Evolutionary conservation across 1,140 invertebrate genomes (phyloP).

Genomic region (Aphis gossypii): DNA sequence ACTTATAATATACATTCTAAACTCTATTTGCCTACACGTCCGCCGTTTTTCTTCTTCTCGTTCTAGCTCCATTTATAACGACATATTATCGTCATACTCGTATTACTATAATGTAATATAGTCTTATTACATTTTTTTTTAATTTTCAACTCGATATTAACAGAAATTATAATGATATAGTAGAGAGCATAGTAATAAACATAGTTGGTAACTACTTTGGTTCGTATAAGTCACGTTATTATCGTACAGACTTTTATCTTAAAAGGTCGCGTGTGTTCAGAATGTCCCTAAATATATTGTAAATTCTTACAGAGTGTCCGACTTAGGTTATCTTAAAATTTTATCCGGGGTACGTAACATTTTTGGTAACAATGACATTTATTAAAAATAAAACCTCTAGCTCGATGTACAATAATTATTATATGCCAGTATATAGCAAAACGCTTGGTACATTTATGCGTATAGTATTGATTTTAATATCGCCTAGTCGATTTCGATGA

Average conservation of each 20-base stretch:
- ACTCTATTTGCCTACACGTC: not conserved
- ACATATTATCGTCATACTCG: not conserved
- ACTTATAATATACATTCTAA: conserved; percentile 16
- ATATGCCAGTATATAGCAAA: no score
- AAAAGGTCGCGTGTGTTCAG: not conserved
- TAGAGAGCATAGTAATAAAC: not conserved
- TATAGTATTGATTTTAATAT: no score
- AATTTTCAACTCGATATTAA: not conserved
- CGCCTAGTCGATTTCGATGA: no score
- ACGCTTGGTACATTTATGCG: no score
- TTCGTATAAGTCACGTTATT: not conserved
- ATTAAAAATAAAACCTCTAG: no score
- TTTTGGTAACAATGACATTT: no score
- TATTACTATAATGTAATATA: not conserved
- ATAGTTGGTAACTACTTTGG: not conserved
- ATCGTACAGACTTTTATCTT: not conserved
- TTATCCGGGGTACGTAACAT: no score
- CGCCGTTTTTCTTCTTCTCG: not conserved
- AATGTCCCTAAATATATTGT: not conserved
- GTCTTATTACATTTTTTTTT: not conserved
- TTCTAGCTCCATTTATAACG: not conserved
- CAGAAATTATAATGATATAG: not conserved
- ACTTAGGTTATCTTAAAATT: not conserved
- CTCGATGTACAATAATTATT: no score
- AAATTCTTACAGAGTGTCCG: not conserved